phyloP scores from a whole-genome alignment of 2,797 vertebrate species.

The Phrynocephalus vlangalii region DNA sequence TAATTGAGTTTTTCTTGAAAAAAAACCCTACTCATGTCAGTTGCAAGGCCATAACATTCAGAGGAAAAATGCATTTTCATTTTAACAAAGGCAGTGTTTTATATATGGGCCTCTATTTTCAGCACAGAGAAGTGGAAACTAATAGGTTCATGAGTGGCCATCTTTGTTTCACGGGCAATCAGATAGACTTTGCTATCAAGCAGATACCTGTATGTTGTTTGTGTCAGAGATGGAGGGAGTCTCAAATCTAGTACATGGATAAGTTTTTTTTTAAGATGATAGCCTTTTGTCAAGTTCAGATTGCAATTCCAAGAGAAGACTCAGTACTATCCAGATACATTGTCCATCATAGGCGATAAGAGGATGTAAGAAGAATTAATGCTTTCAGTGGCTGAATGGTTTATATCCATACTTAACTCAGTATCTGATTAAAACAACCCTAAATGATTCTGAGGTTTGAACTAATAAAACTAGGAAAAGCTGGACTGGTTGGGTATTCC shows the following conservation, averaged over 20 bases:
- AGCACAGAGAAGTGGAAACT: slow-evolving; percentile 6
- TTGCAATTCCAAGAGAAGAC: neutral
- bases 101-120: slow-evolving; percentile 6
- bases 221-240: neutral
- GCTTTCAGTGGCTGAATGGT: neutral
- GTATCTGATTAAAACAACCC: neutral
- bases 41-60: slow-evolving; percentile 48
- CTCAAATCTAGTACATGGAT: neutral
- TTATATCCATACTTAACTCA: neutral
- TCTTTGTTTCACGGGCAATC: slow-evolving; percentile 9
- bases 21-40: slow-evolving; percentile 38
- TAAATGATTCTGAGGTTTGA: neutral
- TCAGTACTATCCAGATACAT: neutral
- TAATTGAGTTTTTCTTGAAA: slow-evolving; percentile 35
- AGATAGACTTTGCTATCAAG: neutral
- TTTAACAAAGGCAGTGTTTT: slow-evolving; percentile 28
- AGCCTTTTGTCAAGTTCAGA: neutral
- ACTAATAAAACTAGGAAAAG: too few species aligned
- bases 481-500: neutral
- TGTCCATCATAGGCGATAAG: neutral
- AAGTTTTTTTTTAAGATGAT: neutral
- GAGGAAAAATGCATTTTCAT: slow-evolving; percentile 36
- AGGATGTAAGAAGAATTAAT: neutral
- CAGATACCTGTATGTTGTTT: neutral
- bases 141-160: neutral